Percentiles rank a stretch among this genome's conserved stretches.
Evolutionary conservation across 2,113 vertebrate genomes (phyloP).

Genomic region (Alethe diademata): DNA sequence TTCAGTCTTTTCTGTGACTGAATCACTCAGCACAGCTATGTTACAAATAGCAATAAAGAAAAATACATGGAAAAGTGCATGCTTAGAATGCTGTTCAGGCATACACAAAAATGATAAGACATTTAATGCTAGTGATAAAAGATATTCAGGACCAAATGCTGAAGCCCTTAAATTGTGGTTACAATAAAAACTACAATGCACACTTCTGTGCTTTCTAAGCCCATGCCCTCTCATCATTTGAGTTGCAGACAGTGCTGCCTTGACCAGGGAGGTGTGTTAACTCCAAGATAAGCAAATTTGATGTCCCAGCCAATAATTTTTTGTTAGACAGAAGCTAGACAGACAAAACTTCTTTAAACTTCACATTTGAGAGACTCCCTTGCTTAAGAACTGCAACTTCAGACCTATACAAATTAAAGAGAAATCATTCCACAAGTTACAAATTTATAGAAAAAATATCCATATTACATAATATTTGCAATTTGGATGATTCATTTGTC

Average conservation of each 20-base stretch:
- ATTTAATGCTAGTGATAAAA: neutral
- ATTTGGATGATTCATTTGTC: neutral
- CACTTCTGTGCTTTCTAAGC: neutral
- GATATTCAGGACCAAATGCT: neutral
- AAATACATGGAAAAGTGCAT: neutral
- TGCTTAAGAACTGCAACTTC: neutral
- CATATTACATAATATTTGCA: neutral
- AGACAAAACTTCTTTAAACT: neutral
- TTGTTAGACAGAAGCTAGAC: neutral
- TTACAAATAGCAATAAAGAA: neutral
- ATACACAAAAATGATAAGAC: neutral
- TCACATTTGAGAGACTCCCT: neutral
- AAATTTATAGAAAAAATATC: neutral
- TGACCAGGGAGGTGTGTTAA: neutral
- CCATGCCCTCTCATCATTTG: neutral
- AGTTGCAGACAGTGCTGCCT: neutral
- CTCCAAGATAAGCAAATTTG: neutral
- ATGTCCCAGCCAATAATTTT: neutral
- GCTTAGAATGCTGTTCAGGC: neutral
- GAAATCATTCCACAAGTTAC: fast-evolving
- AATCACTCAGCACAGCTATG: neutral
- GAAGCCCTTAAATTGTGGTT: neutral
- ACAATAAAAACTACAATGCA: neutral
- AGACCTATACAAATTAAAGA: neutral
- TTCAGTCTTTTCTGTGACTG: neutral